Evolutionary conservation across 2,888 invertebrate species (phyloP), one percentile per base, ranked within the genome.

Genomic region (Erpobdella octoculata): DNA sequence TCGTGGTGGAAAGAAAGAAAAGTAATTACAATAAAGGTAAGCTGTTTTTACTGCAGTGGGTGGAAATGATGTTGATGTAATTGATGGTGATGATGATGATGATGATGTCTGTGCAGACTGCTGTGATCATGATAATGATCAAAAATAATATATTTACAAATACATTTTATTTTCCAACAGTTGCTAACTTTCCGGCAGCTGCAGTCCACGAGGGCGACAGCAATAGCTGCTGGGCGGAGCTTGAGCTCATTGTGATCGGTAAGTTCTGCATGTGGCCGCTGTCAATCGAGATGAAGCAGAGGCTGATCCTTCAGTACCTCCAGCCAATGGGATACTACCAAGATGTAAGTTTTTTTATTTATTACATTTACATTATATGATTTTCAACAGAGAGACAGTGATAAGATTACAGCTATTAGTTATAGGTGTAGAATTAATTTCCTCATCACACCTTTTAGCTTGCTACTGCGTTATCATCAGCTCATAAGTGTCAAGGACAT

Each of bases 251-350:
- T 78, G 89, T 94, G 73, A 92, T 93, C 77, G 93, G 93, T 78
- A 90, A 89, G 38, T 91, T 93, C 76, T 91, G 92, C 80, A 89
- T 96, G 77, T 89, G 90, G 82, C 97, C 97, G 8, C 89, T 93
- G 1, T 92, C 91, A 0, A 86, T 89, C 70, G 90, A 91, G 0
- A 93, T 94, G 37, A 89, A 90, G 81, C 95, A 96, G 83, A 90
- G 96, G 86, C 86, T 96, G 1, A 93, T 96, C 78, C 84, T 97
- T 36, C 88, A 93, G 77, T 98, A 95, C 82, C 86, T 98, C n/a
- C 91, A 93, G 3, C 92, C 96, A 0, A 90, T 96, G 88, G 97
- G 95, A 18, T 97, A 96, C 81, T 97, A 96, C 82, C 97, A 97
- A 37, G 74, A 74, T 68, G 74, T 73, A 9, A 25, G 73, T 65